Evolutionary conservation across 2,113 vertebrate genomes (phyloP), one percentile per base, ranked within the genome.

Genomic region (Chroicocephalus ridibundus): DNA sequence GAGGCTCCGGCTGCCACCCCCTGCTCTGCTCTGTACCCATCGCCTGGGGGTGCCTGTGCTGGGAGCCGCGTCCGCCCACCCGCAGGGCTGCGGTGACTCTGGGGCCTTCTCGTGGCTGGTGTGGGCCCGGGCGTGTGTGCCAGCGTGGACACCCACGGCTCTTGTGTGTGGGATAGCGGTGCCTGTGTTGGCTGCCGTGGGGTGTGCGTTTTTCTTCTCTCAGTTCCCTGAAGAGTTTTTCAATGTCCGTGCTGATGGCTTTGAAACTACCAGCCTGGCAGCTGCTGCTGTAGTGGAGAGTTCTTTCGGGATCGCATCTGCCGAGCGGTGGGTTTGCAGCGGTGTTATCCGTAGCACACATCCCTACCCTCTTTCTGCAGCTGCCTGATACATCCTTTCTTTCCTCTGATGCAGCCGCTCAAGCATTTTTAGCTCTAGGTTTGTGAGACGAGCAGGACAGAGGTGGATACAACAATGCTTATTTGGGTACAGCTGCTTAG

Each of bases 381-480:
- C 79, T 34, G 78, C 70, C 32, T 38, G 6, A 4, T 5, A 0
- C 9, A 1, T 44, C 3, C 2, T 13, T 7, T 38, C 22, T 40
- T 13, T 24, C 22, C n/a, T 71, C 38, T 26, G 9, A 11, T 25
- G 38, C 38, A 31, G 19, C 58, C 36, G 34, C 61, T 19, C 47
- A 1, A 8, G 3, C 34, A 0, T 2, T 17, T 15, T 19, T 29
- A n/a, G 13, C 66, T 34, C 15, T 34, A 82, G 15, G 22, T n/a
- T 22, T 66, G 47, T 9, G 58, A 47, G 68, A 79, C n/a, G 55
- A 60, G 46, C 27, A 3, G 60, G 47, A 10, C 5, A 5, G 79
- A 58, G 57, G 27, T n/a, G 49, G 15, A 5, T 34, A 17, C 31
- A 4, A 1, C 31, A 0, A 2, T 5, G 49, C 18, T n/a, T 0